phyloP scores from a whole-genome alignment of 92 coral and sea anemone species.

The Galaxea fascicularis region DNA sequence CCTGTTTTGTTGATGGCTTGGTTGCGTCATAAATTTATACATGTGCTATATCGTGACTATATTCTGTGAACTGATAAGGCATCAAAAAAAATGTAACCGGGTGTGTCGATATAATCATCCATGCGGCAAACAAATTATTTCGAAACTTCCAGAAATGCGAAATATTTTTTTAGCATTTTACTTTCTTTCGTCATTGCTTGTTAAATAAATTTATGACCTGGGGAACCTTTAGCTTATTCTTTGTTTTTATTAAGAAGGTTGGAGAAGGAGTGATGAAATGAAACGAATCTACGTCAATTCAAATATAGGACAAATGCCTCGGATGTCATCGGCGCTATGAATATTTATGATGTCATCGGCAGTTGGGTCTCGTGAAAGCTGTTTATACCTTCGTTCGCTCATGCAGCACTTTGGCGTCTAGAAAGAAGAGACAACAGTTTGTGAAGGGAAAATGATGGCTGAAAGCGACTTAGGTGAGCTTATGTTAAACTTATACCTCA shows the following conservation, averaged over 20 bases:
- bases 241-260: neutral
- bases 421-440: neutral
- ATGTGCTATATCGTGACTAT: too few species aligned
- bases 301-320: neutral
- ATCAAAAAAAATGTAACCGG: neutral
- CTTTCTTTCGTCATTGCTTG: neutral
- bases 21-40: too few species aligned
- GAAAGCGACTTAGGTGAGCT: slow-evolving; percentile 43
- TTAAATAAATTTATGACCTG: neutral
- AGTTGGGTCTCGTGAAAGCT: slow-evolving; percentile 4
- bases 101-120: neutral
- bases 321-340: neutral
- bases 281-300: neutral
- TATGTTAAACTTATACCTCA: neutral
- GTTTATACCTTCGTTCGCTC: neutral
- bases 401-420: slow-evolving; percentile 6
- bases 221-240: neutral
- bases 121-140: too few species aligned
- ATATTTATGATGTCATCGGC: slow-evolving; percentile 33
- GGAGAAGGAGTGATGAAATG: too few species aligned
- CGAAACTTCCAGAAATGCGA: slow-evolving; percentile 11
- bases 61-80: neutral
- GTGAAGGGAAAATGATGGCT: slow-evolving; percentile 14
- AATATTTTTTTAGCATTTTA: neutral
- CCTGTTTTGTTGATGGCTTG: too few species aligned